Evolutionary conservation across 2,888 invertebrate genomes (phyloP), one percentile per base, ranked within the genome.

Genomic region (Tachina grossa): DNA sequence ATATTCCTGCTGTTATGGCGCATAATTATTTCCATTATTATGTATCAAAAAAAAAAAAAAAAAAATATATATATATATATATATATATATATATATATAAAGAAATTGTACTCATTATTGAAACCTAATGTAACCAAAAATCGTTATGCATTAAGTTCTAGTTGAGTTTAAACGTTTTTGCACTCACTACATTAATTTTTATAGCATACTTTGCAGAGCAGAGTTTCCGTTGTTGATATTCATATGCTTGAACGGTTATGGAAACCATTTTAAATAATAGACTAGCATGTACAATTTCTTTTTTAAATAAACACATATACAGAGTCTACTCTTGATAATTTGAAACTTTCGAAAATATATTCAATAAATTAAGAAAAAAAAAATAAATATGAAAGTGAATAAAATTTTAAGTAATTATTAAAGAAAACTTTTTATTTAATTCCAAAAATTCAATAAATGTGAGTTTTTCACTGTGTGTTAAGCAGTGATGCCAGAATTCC

Each of bases 151-250:
- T 19, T 69, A 49, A 43, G 19, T 61, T 19, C 8, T n/a, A 61
- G 49, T 45, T 43, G 10, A 61, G 43, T 51, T 43, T 75, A 10
- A 11, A 43, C 43, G 13, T 41, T 75, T 75, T 53, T 63, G 3
- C 63, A 75, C 63, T 31, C 63, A 75, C 43, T 31, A 75, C 75
- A 75, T 75, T 65, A 63, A 75, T 43, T 77, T 77, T 77, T 49
- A 77, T 77, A 61, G 59, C 77, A 59, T 69, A 78, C 59, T 69
- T 69, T 78, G 5, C 13, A 16, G 59, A 41, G 57, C 19, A 45
- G 31, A 31, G 31, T 5, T 9, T 57, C 22, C 19, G 14, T 19
- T 14, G 39, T 39, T 74, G n/a, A 74, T 61, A 14, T 19, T n/a
- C 51, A 43, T 53, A 45, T 75, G 51, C 31, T 61, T 47, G 16